Evolutionary conservation across 2,888 invertebrate genomes (phyloP), one percentile per base, ranked within the genome.

Genomic region (Mesorhabditis sp.): DNA sequence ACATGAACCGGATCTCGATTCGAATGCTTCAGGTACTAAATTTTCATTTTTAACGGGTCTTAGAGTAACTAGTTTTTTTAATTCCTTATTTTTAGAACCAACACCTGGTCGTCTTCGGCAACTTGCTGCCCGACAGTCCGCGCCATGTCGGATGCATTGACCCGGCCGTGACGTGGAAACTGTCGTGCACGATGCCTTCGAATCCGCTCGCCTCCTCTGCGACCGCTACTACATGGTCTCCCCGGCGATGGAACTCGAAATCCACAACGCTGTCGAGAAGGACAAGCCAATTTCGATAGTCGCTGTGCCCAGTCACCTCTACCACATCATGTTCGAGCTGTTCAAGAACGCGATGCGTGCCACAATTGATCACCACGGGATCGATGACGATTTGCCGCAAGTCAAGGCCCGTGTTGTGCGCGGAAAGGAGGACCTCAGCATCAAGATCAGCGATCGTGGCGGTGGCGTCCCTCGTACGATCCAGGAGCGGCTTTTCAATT

Each of bases 11-110:
- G 67, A 96, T 98, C 85, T 94, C 95, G 65, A 97, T 98, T 79
- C 89, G 98, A 83, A 98, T 98, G 97, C 90, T 99, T 66, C 97
- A 99, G 80, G 96, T 96, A 87, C 98, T 98, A 86, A 98, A 98
- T 88, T 94, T 80, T 28, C 10, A 28, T 28, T 28, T 28, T 28
- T 2, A 5, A 13, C 2, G 4, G 6, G 43, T 28, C 3, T 4
- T 2, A 44, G 15, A 7, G 45, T 43, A n/a, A 4, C 28, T 5
- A 45, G 6, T 7, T 41, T 41, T 70, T 71, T 69, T 70, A 28
- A 28, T 28, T 28, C 28, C 28, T 28, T 2, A 28, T 28, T 28
- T 28, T 28, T 28, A 28, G 28, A 28, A 28, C 28, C 28, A 28
- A 28, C 28, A 28, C 28, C 73, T 78, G 67, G 77, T 88, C 62